Evolutionary conservation across 2,113 vertebrate genomes (phyloP), one percentile per base, ranked within the genome.

Genomic region (Clinocottus analis): DNA sequence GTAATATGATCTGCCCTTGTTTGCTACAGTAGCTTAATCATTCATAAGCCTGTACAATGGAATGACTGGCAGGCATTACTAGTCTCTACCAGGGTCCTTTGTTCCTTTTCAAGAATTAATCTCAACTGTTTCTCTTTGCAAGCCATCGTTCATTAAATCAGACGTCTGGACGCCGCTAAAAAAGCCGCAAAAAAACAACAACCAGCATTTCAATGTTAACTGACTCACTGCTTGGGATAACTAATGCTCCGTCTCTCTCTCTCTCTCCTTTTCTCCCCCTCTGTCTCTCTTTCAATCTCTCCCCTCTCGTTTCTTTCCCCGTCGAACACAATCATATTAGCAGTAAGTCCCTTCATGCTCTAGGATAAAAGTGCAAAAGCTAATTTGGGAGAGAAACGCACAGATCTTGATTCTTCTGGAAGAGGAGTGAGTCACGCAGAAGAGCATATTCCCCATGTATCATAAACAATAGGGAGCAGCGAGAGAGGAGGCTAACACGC

Each of bases 21-120:
- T 58, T 85, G 89, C 84, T 85, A 92, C 91, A 90, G 89, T 89
- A 87, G 89, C 88, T 90, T 89, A 85, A 90, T 91, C 89, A 90
- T 89, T 90, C 86, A 89, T 88, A 82, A 87, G 91, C 86, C 77
- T 56, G 76, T 76, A 69, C 85, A 80, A 83, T 81, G 76, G 77
- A 77, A 71, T 17, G 75, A 78, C 84, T 86, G 80, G 79, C 83
- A 77, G 80, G 74, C 60, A 69, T 79, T 73, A 73, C 70, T n/a
- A 45, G 79, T 75, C 84, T 74, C 55, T 70, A 74, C 33, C 58
- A 41, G 49, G 70, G 51, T 69, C 65, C 62, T 73, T 75, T 83
- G 66, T 80, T 74, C 16, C 39, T 45, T 65, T 69, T 58, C 21
- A 35, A 62, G 78, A 61, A 58, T 25, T 56, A 45, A 35, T 62